Conservation (phyloP, 2,797 vertebrate species). For the Myotis findleyi region DNA sequence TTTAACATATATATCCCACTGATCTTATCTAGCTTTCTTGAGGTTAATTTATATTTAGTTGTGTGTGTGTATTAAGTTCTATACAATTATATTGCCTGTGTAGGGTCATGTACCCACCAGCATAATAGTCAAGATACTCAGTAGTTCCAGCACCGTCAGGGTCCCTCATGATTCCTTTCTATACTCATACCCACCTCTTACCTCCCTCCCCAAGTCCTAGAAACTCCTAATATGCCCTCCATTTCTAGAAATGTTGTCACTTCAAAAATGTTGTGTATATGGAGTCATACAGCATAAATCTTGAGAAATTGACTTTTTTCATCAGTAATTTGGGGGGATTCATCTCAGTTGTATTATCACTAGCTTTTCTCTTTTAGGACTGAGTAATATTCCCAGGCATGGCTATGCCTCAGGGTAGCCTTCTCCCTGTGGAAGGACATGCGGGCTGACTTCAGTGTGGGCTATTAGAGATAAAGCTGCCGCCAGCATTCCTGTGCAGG, state of each 20-base stretch:
- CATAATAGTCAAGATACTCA: not conserved
- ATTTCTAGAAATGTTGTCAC: not conserved
- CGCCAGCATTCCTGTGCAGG: not conserved
- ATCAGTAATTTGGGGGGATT: not conserved
- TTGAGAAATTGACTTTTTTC: not conserved
- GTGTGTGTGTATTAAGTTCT: not conserved
- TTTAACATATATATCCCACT: not conserved
- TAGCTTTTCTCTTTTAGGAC: not conserved
- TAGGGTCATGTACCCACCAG: not conserved
- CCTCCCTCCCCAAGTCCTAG: not conserved
- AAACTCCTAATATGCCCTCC: not conserved
- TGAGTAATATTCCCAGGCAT: not conserved
- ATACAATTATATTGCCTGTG: fast-evolving
- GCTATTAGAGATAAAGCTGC: not conserved
- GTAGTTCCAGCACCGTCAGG: not conserved
- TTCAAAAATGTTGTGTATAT: not conserved
- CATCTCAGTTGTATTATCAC: not conserved
- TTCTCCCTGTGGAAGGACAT: not conserved
- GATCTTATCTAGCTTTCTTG: not conserved
- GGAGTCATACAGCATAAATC: not conserved
- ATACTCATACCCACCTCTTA: not conserved
- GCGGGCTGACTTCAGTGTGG: too few species aligned
- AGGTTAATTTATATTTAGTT: not conserved
- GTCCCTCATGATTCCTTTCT: not conserved
- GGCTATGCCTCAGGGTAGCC: not conserved